Percentiles rank a stretch among this genome's conserved stretches.
Conservation (phyloP, 1,140 invertebrate species). For the Amphibalanus amphitrite region DNA sequence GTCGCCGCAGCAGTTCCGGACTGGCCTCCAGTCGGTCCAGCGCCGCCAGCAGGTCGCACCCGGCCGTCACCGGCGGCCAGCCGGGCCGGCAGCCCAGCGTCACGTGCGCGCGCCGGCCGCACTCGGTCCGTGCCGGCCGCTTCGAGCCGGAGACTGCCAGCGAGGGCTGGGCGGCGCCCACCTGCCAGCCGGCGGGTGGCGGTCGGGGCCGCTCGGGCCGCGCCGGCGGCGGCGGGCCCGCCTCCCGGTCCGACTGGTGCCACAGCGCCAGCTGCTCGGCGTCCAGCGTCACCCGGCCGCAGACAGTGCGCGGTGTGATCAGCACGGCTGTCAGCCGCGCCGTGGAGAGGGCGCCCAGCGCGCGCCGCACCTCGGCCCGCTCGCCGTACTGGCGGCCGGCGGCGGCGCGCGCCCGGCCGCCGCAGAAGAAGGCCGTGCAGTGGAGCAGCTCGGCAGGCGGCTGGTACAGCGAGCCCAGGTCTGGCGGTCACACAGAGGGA, state of each 20-base stretch:
- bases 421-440: constrained; percentile 14
- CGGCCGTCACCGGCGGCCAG: constrained; percentile 16
- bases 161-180: background rate
- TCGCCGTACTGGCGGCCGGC: constrained; percentile 14
- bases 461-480: background rate
- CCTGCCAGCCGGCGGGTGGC: constrained; percentile 15
- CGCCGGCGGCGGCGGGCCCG: constrained; percentile 9
- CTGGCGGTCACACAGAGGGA: background rate
- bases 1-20: constrained; percentile 16
- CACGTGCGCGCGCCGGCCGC: constrained; percentile 19
- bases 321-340: constrained; percentile 19
- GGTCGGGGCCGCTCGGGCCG: constrained; percentile 14
- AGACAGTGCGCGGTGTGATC: constrained; percentile 19
- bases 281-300: constrained; percentile 16
- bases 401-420: background rate
- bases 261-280: constrained; percentile 16
- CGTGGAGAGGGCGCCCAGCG: constrained; percentile 13
- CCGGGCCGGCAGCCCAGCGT: constrained; percentile 18
- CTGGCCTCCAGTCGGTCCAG: constrained; percentile 13
- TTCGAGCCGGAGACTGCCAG: constrained; percentile 1
- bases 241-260: constrained; percentile 17
- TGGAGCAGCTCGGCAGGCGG: constrained; percentile 10
- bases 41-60: constrained; percentile 18
- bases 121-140: constrained; percentile 7
- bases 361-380: constrained; percentile 12